Percentiles rank a stretch among this genome's conserved stretches.
Evolutionary conservation across 2,113 vertebrate genomes (phyloP).

Genomic region (Saccopteryx bilineata): DNA sequence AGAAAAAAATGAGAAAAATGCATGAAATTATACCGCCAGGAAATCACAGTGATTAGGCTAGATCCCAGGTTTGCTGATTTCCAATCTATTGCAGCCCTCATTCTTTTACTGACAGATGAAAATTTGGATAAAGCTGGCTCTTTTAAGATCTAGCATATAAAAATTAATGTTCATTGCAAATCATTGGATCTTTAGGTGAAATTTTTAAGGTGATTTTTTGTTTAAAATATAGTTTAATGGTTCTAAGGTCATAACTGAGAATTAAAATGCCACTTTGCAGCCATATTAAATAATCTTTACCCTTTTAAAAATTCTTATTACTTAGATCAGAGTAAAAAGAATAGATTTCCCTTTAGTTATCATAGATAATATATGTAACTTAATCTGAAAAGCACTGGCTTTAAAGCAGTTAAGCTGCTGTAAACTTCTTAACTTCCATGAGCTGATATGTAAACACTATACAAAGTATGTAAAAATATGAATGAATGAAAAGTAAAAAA

Average conservation of each 20-base stretch:
- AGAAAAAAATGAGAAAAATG: conserved; percentile 14
- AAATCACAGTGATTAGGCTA: conserved; percentile 28
- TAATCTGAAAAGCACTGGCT: not conserved
- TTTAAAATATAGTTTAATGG: conserved; percentile 67
- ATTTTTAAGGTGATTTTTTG: conserved; percentile 64
- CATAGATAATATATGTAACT: not conserved
- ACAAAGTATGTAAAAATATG: not conserved
- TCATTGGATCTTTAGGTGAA: not conserved
- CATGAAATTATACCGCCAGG: not conserved
- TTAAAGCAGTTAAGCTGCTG: conserved; percentile 3
- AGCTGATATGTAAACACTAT: not conserved
- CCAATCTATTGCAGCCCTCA: not conserved
- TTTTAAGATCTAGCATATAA: not conserved
- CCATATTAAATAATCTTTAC: not conserved
- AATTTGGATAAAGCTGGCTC: conserved; percentile 18
- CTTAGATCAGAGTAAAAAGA: conserved; percentile 14
- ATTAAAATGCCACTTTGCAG: conserved; percentile 5
- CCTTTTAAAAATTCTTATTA: conserved; percentile 41
- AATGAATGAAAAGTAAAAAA: conserved; percentile 67
- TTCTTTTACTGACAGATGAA: not conserved
- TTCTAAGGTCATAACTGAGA: conserved; percentile 32
- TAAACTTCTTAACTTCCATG: not conserved
- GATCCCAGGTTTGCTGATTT: not conserved
- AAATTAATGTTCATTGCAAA: not conserved
- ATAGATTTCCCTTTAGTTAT: conserved; percentile 28